phyloP scores from a whole-genome alignment of 1,140 invertebrate species.

The Delia radicum region DNA sequence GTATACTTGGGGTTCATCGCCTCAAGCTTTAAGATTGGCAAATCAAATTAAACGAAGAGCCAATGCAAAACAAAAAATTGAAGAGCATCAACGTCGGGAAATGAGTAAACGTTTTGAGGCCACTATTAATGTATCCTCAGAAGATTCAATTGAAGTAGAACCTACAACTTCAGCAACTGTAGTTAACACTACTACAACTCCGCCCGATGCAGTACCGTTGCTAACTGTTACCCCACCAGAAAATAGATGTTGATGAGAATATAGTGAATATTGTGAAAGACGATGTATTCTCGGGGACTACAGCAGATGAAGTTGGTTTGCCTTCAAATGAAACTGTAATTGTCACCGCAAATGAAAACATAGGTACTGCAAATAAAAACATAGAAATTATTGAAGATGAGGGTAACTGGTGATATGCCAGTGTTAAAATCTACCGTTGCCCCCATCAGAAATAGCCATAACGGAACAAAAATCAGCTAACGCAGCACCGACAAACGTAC shows the following conservation, averaged over 20 bases:
- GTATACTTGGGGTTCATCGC: conserved; percentile 78
- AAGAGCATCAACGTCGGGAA: conserved; percentile 46
- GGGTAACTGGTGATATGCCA: neutral
- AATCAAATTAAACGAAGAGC: conserved; percentile 66
- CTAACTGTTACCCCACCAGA: neutral
- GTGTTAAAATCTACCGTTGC: neutral
- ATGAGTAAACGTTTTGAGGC: conserved; percentile 47
- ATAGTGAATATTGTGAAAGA: neutral
- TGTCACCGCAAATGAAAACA: conserved; percentile 34
- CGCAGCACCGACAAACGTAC: neutral
- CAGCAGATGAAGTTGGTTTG: neutral
- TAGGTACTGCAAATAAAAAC: conserved; percentile 37
- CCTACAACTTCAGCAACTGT: neutral
- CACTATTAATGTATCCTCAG: conserved; percentile 30
- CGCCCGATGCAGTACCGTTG: neutral
- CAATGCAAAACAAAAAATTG: conserved; percentile 59
- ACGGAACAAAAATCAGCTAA: neutral
- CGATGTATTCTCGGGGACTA: neutral
- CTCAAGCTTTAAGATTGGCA: conserved; percentile 70
- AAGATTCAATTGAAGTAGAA: neutral
- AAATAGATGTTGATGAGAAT: neutral
- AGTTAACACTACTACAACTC: no score
- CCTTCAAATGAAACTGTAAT: neutral
- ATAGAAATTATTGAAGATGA: conserved; percentile 9
- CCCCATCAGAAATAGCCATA: neutral